phyloP scores from a whole-genome alignment of 1,140 invertebrate species.

The Anthonomus grandis region DNA sequence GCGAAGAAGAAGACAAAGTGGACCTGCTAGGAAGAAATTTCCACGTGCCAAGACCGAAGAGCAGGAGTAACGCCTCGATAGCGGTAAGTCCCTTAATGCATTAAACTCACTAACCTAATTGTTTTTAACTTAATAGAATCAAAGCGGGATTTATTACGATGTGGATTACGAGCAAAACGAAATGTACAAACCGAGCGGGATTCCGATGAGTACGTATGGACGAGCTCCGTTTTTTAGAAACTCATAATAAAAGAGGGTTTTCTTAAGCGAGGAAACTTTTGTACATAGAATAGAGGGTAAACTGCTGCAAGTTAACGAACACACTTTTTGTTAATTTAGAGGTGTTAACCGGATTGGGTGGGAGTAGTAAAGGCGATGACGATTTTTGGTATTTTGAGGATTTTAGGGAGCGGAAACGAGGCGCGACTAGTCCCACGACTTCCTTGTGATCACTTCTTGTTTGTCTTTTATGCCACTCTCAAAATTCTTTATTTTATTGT shows the following conservation, averaged over 20 bases:
- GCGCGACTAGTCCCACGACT: constrained; percentile 15
- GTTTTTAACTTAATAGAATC: constrained; percentile 58
- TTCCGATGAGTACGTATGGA: constrained; percentile 67
- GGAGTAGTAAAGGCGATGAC: constrained; percentile 12
- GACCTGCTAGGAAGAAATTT: constrained; percentile 67
- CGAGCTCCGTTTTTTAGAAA: constrained; percentile 47
- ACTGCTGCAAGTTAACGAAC: neutral
- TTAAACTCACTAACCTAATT: neutral
- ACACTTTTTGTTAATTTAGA: constrained; percentile 17
- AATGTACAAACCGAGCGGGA: constrained; percentile 57
- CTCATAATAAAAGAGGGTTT: constrained; percentile 13
- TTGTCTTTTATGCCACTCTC: neutral
- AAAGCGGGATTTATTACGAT: constrained; percentile 84
- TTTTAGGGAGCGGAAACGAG: constrained; percentile 17
- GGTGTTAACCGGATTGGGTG: constrained; percentile 20
- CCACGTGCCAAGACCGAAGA: constrained; percentile 75
- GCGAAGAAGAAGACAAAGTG: constrained; percentile 66
- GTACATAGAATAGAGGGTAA: neutral
- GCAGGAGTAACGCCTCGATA: constrained; percentile 65
- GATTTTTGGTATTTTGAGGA: constrained; percentile 23
- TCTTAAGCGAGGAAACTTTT: neutral
- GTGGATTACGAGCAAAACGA: constrained; percentile 75
- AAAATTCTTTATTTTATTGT: neutral
- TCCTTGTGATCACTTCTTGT: constrained; percentile 16
- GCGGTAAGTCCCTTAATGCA: constrained; percentile 56